These are phyloP conservation scores for Gasteruption jaculator DNA, from an alignment of 2,888 invertebrate species.

Conservation along the genomic window DNA sequence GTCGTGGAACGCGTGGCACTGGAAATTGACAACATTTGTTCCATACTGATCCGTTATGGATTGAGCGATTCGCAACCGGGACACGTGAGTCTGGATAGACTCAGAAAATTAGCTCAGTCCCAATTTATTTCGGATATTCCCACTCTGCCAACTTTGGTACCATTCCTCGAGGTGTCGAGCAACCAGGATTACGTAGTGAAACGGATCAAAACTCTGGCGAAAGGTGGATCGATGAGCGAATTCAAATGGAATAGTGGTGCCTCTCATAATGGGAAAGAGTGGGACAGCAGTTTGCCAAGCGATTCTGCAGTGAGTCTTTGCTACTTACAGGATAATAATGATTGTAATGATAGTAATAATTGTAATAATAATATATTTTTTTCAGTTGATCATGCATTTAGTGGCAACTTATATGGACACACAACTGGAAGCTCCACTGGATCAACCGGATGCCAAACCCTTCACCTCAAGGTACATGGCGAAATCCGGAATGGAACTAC, in stretches of 20 bases:
- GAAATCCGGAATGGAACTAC: conserved; percentile 51
- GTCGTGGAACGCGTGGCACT: conserved; percentile 70
- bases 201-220: conserved; percentile 72
- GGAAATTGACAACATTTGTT: conserved; percentile 72
- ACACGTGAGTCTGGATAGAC: conserved; percentile 66
- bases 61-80: conserved; percentile 65
- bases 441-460: conserved; percentile 63
- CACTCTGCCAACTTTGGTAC: conserved; percentile 62
- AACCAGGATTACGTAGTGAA: conserved; percentile 84
- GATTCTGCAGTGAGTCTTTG: conserved; percentile 69
- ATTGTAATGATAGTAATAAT: conserved; percentile 3
- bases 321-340: conserved; percentile 5
- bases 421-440: conserved; percentile 65
- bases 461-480: conserved; percentile 56
- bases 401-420: conserved; percentile 84
- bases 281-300: conserved; percentile 81
- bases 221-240: conserved; percentile 82
- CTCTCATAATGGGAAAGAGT: conserved; percentile 65
- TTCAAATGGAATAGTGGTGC: conserved; percentile 87
- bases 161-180: conserved; percentile 75
- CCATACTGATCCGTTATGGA: conserved; percentile 66
- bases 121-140: conserved; percentile 55
- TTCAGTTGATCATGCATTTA: conserved; percentile 77
- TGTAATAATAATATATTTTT: conserved; percentile 18
- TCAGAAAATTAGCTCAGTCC: conserved; percentile 69